These are phyloP conservation scores for Mesoclemmys tuberculata DNA, from an alignment of 2,113 vertebrate species.

Conservation along the genomic window DNA sequence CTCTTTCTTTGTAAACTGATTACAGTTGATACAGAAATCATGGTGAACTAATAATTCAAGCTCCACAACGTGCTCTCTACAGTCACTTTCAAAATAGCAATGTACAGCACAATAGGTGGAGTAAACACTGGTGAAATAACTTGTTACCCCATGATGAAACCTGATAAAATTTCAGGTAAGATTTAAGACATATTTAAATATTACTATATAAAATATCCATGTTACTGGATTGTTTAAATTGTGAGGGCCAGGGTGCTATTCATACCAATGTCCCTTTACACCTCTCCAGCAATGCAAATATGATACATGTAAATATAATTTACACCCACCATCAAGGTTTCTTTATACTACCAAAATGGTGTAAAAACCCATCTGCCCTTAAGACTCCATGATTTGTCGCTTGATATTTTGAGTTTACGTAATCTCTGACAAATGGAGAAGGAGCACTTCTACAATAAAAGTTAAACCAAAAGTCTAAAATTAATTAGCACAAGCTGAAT, in stretches of 20 bases:
- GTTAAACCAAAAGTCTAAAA: background rate
- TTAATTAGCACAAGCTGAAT: background rate
- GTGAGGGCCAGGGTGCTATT: background rate
- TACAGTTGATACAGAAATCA: background rate
- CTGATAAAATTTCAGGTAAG: background rate
- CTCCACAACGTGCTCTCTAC: background rate
- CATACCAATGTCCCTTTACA: background rate
- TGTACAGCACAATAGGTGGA: background rate
- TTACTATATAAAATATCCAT: conserved; percentile 18
- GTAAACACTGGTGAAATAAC: background rate
- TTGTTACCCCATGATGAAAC: background rate
- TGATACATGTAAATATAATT: background rate
- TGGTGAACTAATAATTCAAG: background rate
- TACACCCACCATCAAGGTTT: background rate
- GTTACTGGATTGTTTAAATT: background rate
- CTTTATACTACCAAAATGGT: background rate
- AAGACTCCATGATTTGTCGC: background rate
- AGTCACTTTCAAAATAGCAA: background rate
- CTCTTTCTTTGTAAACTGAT: background rate
- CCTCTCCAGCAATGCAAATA: conserved; percentile 8
- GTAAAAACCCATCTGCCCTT: background rate
- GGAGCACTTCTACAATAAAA: background rate
- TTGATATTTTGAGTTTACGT: background rate
- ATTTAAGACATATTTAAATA: conserved; percentile 20
- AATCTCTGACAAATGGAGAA: background rate